Evolutionary conservation across 2,888 invertebrate species (phyloP).

Genomic region (Scaptomyza cyrtandrae): DNA sequence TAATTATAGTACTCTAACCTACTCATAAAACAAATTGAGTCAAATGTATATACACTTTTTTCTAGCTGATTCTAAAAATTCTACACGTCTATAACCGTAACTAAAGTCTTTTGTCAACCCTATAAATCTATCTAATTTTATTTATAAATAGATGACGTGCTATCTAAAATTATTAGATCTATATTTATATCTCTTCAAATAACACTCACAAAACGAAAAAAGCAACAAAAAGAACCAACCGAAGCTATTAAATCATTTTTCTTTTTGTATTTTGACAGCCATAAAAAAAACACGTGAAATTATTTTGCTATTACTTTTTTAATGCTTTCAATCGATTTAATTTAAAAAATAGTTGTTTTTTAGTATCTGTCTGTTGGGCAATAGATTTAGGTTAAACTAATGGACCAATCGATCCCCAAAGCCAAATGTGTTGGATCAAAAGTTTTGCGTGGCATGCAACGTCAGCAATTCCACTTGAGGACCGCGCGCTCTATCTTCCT

Average conservation of each 20-base stretch:
- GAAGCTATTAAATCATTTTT: conserved; percentile 6
- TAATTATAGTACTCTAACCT: too few species aligned
- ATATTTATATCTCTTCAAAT: not conserved
- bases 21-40: too few species aligned
- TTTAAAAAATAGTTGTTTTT: not conserved
- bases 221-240: not conserved
- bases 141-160: conserved; percentile 4
- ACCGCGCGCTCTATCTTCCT: not conserved
- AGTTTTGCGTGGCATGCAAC: conserved; percentile 24
- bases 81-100: not conserved
- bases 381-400: too few species aligned
- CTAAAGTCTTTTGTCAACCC: not conserved
- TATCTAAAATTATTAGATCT: not conserved
- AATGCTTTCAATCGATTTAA: not conserved
- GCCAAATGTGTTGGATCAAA: conserved; percentile 40
- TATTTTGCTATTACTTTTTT: not conserved
- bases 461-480: conserved; percentile 44
- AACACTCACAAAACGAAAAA: not conserved
- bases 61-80: not conserved
- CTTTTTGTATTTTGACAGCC: not conserved
- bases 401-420: conserved; percentile 23
- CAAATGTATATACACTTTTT: not conserved
- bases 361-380: conserved; percentile 1
- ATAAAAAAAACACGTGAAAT: not conserved
- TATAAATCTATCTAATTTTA: not conserved